Evolutionary conservation across 30 jellyfish, hydroid and myxozoan species (phyloP).

Genomic region (Turritopsis dohrnii): DNA sequence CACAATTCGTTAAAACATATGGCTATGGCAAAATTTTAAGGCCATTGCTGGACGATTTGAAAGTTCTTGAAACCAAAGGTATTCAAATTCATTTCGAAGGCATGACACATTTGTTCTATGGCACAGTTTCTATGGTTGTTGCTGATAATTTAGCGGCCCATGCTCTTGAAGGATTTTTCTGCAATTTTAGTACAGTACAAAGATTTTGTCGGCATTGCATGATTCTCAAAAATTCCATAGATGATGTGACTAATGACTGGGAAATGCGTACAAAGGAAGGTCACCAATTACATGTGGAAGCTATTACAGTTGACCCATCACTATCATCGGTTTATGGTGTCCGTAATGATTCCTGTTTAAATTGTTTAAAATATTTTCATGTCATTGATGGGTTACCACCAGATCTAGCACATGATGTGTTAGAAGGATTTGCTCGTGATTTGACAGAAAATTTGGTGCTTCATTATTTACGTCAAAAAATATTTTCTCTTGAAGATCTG

Average conservation of each 20-base stretch:
- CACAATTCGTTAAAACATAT: constrained; percentile 17
- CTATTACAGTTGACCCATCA: neutral
- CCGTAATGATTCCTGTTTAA: neutral
- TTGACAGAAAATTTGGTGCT: neutral
- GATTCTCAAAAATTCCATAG: neutral
- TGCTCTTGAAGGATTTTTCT: neutral
- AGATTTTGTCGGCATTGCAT: neutral
- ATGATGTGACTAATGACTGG: neutral
- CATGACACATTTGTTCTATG: neutral
- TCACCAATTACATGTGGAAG: neutral
- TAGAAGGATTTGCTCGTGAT: neutral
- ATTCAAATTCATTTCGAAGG: neutral
- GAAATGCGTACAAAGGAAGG: neutral
- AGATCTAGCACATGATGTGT: neutral
- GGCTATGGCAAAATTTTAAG: constrained; percentile 21
- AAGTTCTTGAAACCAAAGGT: constrained; percentile 1
- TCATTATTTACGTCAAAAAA: neutral
- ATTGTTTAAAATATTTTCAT: neutral
- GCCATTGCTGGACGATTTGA: constrained; percentile 20
- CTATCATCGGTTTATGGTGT: neutral
- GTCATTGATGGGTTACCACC: neutral
- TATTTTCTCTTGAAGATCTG: neutral
- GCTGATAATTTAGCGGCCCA: constrained; percentile 1
- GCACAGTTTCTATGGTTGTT: neutral
- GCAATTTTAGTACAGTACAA: neutral